These are phyloP conservation scores for Elephantulus edwardii DNA, from an alignment of 2,113 vertebrate species.

Conservation along the genomic window DNA sequence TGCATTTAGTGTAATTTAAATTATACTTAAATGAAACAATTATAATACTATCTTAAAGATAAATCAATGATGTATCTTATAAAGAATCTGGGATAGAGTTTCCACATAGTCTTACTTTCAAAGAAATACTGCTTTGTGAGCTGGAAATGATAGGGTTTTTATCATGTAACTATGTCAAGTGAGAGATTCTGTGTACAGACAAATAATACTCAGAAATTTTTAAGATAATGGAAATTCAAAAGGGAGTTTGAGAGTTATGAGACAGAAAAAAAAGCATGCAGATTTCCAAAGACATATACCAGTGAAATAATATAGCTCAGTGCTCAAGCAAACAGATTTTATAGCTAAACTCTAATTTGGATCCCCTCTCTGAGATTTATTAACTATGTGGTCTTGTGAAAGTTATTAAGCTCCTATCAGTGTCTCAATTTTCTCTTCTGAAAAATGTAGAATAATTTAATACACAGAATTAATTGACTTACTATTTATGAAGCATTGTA, in stretches of 20 bases:
- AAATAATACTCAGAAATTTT: neutral
- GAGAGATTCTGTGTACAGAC: neutral
- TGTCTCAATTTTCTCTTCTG: neutral
- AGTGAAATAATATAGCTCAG: neutral
- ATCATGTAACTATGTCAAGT: neutral
- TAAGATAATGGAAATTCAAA: conserved; percentile 14
- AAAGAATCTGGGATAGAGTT: neutral
- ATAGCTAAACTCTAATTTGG: neutral
- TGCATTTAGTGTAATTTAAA: neutral
- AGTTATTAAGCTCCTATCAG: neutral
- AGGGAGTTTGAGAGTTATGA: neutral
- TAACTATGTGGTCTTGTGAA: neutral
- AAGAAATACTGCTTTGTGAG: neutral
- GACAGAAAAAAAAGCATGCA: neutral
- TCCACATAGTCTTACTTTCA: neutral
- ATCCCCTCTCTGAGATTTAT: neutral
- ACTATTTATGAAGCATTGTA: neutral
- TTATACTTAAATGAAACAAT: neutral
- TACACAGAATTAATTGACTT: neutral
- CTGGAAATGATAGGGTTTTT: neutral
- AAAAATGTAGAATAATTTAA: conserved; percentile 11
- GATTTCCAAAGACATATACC: neutral
- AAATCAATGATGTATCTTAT: neutral
- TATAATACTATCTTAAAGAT: neutral
- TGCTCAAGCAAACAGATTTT: neutral